Base-by-base conservation (phyloP, 2,797 vertebrate species). In the Typhlichthys subterraneus region DNA sequence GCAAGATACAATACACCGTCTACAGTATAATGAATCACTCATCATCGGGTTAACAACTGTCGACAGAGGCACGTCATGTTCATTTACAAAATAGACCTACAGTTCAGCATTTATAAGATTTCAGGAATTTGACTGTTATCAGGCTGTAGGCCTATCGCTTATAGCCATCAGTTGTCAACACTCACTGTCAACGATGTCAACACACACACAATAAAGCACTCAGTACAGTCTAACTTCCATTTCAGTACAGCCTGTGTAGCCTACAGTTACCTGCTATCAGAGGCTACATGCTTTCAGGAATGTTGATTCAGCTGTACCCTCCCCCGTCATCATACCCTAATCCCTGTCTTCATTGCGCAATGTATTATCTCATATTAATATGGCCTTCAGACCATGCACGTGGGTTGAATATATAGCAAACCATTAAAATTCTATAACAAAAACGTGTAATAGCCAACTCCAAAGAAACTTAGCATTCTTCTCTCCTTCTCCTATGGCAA, bases 81-180 rank as follows among this genome's bases (percentile, higher is more conserved):
- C 88, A 89, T 90, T 90, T 86, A 88, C 80, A 83, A 83, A 87
- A 73, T 11, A 65, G 46, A 53, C 68, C 10, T 15, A 49, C 61
- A 13, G 64, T 73, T 70, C 53, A 80, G 73, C 80, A 73, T 12
- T 12, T 4, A 48, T 12, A 14, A 5, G n/a, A 48, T 14, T 14
- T 12, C 10, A 48, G 10, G 47, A 48, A 5, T 6, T 3, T 42
- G 6, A 7, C 38, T 38, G 9, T 23, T 29, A 29, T 29, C 23
- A 29, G 23, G 4, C 23, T 4, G 23, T 4, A 29, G 23, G 4
- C 23, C 23, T 29, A 29, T 29, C 23, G 23, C 23, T 29, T 29
- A 29, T 29, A 4, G 4, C 23, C 23, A 29, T 29, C 4, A 29
- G 23, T 29, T 29, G 23, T 29, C 23, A 29, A 29, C 23, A 29